Conservation (phyloP, 2,797 vertebrate species). For the Cynodonichthys magdalenae region DNA sequence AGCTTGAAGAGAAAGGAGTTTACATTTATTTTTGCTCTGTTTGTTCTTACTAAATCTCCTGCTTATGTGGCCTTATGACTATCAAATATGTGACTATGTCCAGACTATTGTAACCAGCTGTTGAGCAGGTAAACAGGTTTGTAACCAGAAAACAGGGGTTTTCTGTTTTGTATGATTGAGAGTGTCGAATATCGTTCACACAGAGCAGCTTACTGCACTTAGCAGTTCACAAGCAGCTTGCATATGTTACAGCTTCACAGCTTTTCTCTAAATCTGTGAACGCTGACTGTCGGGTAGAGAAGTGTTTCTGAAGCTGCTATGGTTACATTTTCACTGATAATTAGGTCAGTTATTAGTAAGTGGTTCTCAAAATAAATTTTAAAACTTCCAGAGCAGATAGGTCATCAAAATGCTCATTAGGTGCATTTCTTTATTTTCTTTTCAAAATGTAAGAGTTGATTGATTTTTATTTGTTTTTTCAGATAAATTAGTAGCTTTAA, state of each 20-base stretch:
- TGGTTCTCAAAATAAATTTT: background rate
- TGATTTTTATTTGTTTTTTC: no score
- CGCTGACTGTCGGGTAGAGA: background rate
- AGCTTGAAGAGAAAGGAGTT: background rate
- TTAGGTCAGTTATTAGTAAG: background rate
- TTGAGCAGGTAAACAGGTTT: background rate
- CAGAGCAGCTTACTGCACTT: background rate
- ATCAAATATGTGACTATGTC: no score
- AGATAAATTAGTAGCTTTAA: no score
- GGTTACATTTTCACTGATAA: background rate
- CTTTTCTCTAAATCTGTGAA: constrained; percentile 1
- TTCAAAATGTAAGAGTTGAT: background rate
- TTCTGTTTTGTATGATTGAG: background rate
- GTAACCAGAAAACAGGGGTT: background rate
- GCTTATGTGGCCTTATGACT: no score
- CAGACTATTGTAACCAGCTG: background rate
- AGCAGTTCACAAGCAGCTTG: constrained; percentile 1
- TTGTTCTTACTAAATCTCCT: no score
- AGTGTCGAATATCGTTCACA: background rate
- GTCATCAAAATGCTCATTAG: no score
- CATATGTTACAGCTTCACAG: background rate
- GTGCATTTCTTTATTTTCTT: background rate
- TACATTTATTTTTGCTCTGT: no score
- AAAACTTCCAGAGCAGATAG: no score
- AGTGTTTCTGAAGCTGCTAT: background rate